These are phyloP conservation scores for Pontoporia blainvillei DNA, from an alignment of 2,113 vertebrate genomes.

Conservation along the genomic window DNA sequence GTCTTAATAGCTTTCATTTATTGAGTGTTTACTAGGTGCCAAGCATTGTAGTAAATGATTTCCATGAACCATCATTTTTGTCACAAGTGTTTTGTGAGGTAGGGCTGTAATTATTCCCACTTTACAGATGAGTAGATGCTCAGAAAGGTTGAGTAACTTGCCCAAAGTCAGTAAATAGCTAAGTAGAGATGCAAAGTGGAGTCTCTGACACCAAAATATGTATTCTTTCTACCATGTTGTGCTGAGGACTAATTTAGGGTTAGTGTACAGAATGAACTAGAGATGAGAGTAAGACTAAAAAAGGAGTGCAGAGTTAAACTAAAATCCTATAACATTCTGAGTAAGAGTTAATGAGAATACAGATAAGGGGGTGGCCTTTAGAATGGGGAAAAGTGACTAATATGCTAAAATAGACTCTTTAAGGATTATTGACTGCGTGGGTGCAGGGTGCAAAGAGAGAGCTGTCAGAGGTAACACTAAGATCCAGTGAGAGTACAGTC, in stretches of 20 bases:
- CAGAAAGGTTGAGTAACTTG: neutral
- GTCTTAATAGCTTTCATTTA: neutral
- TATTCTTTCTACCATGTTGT: neutral
- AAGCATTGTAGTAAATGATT: neutral
- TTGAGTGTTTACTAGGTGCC: neutral
- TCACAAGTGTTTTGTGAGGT: neutral
- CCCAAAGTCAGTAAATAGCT: neutral
- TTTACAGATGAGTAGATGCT: neutral
- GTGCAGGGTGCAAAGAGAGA: neutral
- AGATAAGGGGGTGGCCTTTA: neutral
- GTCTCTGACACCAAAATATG: neutral
- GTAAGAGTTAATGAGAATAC: neutral
- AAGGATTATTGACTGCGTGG: neutral
- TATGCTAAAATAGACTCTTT: neutral
- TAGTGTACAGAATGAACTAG: neutral
- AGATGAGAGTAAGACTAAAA: neutral
- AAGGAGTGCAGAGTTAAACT: neutral
- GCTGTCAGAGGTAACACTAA: neutral
- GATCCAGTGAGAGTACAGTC: neutral
- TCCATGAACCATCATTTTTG: neutral
- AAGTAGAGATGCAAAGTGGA: neutral
- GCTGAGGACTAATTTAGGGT: neutral
- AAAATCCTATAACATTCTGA: neutral
- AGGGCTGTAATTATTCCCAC: neutral
- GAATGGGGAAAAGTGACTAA: neutral